phyloP scores from a whole-genome alignment of 1,140 invertebrate genomes.

The Frieseomelitta varia region DNA sequence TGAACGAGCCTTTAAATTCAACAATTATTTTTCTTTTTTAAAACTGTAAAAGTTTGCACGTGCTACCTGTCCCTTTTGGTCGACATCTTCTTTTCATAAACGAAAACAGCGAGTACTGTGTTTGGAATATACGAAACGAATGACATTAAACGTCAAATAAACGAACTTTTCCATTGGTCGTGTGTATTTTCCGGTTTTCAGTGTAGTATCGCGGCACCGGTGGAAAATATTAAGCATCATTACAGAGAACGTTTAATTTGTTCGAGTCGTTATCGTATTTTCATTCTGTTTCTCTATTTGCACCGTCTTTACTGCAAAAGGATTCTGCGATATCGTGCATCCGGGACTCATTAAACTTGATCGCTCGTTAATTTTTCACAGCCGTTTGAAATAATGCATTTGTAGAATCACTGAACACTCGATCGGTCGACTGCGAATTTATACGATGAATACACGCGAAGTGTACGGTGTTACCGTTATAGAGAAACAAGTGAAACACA shows the following conservation, averaged over 20 bases:
- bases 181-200: not conserved
- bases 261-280: not conserved
- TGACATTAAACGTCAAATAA: not conserved
- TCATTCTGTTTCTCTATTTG: not conserved
- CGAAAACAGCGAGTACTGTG: not conserved
- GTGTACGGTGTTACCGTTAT: no score
- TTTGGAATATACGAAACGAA: not conserved
- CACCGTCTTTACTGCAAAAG: not conserved
- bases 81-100: not conserved
- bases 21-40: not conserved
- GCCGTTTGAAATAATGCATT: not conserved
- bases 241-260: not conserved
- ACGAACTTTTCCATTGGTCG: not conserved
- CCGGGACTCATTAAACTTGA: constrained; percentile 20
- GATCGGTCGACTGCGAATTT: constrained; percentile 23
- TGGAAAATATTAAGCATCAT: not conserved
- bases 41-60: not conserved
- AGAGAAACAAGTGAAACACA: no score
- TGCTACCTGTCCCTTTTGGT: not conserved
- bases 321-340: not conserved
- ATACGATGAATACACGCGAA: not conserved
- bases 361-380: constrained; percentile 6
- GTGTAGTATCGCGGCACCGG: not conserved
- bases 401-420: not conserved
- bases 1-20: not conserved